A percentile compares a stretch with the other conserved stretches of the same genome.
phyloP scores from a whole-genome alignment of 2,113 vertebrate species.

The Isichthys henryi region DNA sequence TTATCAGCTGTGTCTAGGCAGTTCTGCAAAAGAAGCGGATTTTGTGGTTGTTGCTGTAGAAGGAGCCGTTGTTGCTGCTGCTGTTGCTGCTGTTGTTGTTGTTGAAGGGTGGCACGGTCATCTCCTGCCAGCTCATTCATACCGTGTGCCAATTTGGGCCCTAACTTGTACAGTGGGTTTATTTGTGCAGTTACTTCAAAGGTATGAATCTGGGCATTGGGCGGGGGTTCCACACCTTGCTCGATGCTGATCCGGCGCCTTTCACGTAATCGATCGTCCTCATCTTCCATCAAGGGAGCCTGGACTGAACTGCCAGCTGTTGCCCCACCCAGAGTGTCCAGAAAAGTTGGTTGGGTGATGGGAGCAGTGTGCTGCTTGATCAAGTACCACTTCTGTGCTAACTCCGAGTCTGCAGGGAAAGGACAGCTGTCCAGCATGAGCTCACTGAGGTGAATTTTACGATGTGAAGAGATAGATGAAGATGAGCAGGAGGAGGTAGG shows the following conservation, averaged over 20 bases:
- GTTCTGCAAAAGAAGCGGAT: conserved; percentile 53
- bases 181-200: conserved; percentile 70
- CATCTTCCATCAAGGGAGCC: conserved; percentile 52
- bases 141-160: conserved; percentile 68
- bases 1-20: conserved; percentile 66
- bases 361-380: conserved; percentile 77
- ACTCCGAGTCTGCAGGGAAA: conserved; percentile 65
- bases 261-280: conserved; percentile 66
- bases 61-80: conserved; percentile 47
- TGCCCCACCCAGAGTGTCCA: conserved; percentile 42
- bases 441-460: conserved; percentile 74
- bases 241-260: conserved; percentile 73
- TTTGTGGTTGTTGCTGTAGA: conserved; percentile 1
- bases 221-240: conserved; percentile 70
- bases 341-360: conserved; percentile 55
- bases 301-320: not conserved
- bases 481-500: conserved; percentile 39
- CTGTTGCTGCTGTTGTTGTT: conserved; percentile 46
- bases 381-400: conserved; percentile 74
- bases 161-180: conserved; percentile 66
- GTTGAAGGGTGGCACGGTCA: conserved; percentile 43
- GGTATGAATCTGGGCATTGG: conserved; percentile 71
- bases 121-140: conserved; percentile 61
- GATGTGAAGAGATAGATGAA: conserved; percentile 40
- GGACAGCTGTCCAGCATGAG: conserved; percentile 75